Base-by-base conservation (phyloP, 2,113 vertebrate species). In the Ophiodon elongatus region DNA sequence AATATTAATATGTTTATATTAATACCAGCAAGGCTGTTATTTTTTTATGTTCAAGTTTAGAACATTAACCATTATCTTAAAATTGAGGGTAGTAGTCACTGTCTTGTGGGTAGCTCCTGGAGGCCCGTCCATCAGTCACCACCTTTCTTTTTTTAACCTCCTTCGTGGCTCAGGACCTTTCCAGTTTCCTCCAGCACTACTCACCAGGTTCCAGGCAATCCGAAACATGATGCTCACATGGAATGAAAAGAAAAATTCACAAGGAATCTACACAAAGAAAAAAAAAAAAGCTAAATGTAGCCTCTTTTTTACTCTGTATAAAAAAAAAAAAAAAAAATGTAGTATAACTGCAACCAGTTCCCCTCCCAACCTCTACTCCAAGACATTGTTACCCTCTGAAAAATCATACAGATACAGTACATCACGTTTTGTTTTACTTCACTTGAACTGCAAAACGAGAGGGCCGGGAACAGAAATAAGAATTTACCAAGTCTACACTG, bases 381-480 rank as follows among this genome's bases (percentile, higher is more conserved):
- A 85, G 83, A 91, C 83, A 92, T 60, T 25, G 81, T 93, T 89
- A 91, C 94, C 86, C 91, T 91, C 89, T 75, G 85, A 85, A 90
- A 94, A 95, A 94, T 90, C 86, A 94, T 92, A 95, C 91, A 95
- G 93, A 95, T 94, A 96, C 95, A 95, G 94, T 94, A 96, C 96
- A 92, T 92, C 94, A 96, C 95, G 73, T 93, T 94, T 93, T 93
- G 89, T 93, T 94, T 95, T 93, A 96, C 96, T 95, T 95, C 94
- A 96, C 94, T 95, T 91, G 89, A 94, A 96, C 93, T 92, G 93
- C 89, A 94, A 95, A 94, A 95, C 83, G 75, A 89, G 89, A 93
- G 91, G 89, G 91, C 52, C 76, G 88, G 90, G 91, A 93, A 90
- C 89, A 91, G 82, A 93, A 91, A 85, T 85, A 86, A 89, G 83